Evolutionary conservation across 2,888 invertebrate genomes (phyloP).

Genomic region (Cepaea hortensis): DNA sequence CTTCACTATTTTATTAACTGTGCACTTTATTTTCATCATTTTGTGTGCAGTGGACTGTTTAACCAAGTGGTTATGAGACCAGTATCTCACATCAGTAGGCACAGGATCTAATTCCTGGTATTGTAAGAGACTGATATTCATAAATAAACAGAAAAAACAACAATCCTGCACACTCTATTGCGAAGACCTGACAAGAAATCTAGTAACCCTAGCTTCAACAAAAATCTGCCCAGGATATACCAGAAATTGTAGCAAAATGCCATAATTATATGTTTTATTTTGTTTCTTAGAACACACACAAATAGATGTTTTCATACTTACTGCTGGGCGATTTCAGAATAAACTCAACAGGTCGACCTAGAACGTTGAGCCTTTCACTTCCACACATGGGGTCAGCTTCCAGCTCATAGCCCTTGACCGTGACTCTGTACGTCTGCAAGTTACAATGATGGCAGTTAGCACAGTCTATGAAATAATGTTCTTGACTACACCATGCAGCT

Average conservation of each 20-base stretch:
- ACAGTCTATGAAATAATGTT: background rate
- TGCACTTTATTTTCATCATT: too few relatives aligned
- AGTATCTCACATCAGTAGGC: too few relatives aligned
- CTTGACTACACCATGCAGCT: background rate
- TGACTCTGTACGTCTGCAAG: constrained; percentile 46
- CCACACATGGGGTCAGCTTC: constrained; percentile 48
- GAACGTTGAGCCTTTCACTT: constrained; percentile 48
- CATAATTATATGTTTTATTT: background rate
- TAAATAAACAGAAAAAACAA: too few relatives aligned
- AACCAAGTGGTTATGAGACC: too few relatives aligned
- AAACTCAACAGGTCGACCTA: constrained; percentile 51
- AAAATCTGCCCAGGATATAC: background rate
- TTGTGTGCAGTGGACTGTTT: too few relatives aligned
- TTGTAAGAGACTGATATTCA: too few relatives aligned
- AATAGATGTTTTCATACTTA: constrained; percentile 23
- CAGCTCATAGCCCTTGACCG: constrained; percentile 46
- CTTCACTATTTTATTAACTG: too few relatives aligned
- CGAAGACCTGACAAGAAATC: too few relatives aligned
- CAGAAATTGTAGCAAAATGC: background rate
- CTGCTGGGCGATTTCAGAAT: constrained; percentile 50
- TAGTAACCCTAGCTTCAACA: too few relatives aligned
- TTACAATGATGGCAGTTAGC: background rate
- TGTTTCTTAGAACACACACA: too few relatives aligned
- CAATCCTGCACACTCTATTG: too few relatives aligned
- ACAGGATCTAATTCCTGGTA: too few relatives aligned